Evolutionary conservation across 2,113 vertebrate genomes (phyloP).

Genomic region (Trochalopteron elliotii): DNA sequence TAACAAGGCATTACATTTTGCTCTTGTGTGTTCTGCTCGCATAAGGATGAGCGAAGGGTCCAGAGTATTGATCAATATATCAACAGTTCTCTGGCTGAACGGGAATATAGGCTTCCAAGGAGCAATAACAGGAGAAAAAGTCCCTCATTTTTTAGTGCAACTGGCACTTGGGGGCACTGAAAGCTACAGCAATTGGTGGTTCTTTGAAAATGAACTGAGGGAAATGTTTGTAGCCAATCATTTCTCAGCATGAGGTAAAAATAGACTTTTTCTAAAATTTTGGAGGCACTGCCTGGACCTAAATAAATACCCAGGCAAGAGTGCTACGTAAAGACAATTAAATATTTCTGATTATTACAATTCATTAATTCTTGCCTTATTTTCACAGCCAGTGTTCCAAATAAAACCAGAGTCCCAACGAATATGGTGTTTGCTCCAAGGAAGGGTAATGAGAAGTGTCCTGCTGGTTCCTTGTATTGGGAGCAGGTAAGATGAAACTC

Average conservation of each 20-base stretch:
- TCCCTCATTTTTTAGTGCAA: not conserved
- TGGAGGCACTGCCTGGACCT: not conserved
- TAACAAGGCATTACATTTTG: slow-evolving; percentile 44
- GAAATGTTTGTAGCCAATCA: not conserved
- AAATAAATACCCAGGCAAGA: not conserved
- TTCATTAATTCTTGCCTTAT: not conserved
- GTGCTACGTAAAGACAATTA: not conserved
- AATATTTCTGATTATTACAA: not conserved
- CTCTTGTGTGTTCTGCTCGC: not conserved
- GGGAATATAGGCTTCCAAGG: not conserved
- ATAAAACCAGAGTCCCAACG: not conserved
- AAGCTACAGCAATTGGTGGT: not conserved
- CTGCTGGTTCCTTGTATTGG: not conserved
- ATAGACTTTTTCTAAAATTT: not conserved
- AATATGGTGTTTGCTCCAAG: not conserved
- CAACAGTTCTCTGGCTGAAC: slow-evolving; percentile 8
- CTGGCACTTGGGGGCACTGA: not conserved
- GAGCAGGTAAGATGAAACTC: not conserved
- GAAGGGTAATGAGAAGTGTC: accelerated
- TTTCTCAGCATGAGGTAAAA: not conserved
- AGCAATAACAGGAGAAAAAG: not conserved
- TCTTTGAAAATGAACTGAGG: not conserved
- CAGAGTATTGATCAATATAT: slow-evolving; percentile 18
- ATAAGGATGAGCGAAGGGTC: slow-evolving; percentile 26
- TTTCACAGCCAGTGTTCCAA: not conserved